Evolutionary conservation across 2,797 vertebrate species (phyloP).

Genomic region (Vespertilio murinus): DNA sequence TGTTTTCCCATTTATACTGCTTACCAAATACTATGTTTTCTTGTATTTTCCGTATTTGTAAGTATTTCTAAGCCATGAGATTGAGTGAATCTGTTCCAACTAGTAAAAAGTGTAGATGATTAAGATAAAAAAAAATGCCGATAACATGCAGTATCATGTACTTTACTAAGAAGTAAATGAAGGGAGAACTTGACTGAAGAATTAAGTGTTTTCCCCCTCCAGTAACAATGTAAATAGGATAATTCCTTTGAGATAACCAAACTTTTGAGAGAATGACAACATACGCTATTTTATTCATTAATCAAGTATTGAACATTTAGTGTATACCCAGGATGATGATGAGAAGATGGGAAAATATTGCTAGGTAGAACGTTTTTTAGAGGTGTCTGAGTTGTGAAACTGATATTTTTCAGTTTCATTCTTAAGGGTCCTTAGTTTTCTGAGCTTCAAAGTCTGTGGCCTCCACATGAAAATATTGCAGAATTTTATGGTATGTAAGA

Average conservation of each 20-base stretch:
- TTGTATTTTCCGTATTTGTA: neutral
- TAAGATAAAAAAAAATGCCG: neutral
- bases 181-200: neutral
- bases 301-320: neutral
- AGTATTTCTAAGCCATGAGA: neutral
- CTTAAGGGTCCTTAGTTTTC: neutral
- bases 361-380: neutral
- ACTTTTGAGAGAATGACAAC: neutral
- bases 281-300: neutral
- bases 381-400: neutral
- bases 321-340: neutral
- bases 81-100: neutral
- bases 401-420: neutral
- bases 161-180: neutral
- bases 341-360: neutral
- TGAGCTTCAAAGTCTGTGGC: neutral
- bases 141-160: neutral
- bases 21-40: neutral
- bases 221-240: neutral
- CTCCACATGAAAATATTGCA: neutral
- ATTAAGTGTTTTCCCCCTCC: neutral
- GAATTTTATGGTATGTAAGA: slow-evolving; percentile 21
- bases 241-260: neutral
- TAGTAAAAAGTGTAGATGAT: neutral
- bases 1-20: neutral